phyloP scores from a whole-genome alignment of 2,113 vertebrate genomes.

The Cinclus cinclus region DNA sequence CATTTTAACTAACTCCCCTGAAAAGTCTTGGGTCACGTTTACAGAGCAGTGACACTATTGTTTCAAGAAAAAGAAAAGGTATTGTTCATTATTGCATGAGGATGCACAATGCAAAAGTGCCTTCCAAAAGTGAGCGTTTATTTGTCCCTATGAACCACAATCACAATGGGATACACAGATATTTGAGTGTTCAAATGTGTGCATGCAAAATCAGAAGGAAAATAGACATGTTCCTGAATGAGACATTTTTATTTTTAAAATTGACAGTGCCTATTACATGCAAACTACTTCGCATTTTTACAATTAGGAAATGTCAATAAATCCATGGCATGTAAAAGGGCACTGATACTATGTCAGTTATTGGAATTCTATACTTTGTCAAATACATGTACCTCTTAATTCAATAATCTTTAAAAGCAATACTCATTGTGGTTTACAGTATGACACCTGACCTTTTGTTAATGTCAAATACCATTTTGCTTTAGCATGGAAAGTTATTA shows the following conservation, averaged over 20 bases:
- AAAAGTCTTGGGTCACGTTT: background rate
- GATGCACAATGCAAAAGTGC: background rate
- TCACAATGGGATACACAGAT: background rate
- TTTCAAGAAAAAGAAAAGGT: background rate
- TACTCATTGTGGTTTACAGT: slow-evolving; percentile 71
- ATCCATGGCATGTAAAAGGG: slow-evolving; percentile 72
- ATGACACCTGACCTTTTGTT: slow-evolving; percentile 77
- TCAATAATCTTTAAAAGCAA: slow-evolving; percentile 79
- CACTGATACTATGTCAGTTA: slow-evolving; percentile 66
- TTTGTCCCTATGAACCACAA: background rate
- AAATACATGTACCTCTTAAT: slow-evolving; percentile 77
- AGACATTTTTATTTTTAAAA: slow-evolving; percentile 55
- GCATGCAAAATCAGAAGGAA: background rate
- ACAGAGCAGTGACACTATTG: background rate
- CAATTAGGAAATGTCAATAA: slow-evolving; percentile 74
- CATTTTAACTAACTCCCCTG: background rate
- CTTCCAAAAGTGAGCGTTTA: background rate
- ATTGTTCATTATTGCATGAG: background rate
- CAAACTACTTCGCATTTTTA: slow-evolving; percentile 60
- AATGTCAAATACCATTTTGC: slow-evolving; percentile 76
- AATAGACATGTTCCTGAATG: background rate
- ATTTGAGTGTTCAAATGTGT: background rate
- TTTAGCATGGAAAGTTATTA: slow-evolving; percentile 68
- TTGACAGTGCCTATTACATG: slow-evolving; percentile 27
- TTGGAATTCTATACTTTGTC: slow-evolving; percentile 77